Percentiles rank a stretch among this genome's conserved stretches.
phyloP scores from a whole-genome alignment of 2,888 invertebrate species.

The Cantharis rustica region DNA sequence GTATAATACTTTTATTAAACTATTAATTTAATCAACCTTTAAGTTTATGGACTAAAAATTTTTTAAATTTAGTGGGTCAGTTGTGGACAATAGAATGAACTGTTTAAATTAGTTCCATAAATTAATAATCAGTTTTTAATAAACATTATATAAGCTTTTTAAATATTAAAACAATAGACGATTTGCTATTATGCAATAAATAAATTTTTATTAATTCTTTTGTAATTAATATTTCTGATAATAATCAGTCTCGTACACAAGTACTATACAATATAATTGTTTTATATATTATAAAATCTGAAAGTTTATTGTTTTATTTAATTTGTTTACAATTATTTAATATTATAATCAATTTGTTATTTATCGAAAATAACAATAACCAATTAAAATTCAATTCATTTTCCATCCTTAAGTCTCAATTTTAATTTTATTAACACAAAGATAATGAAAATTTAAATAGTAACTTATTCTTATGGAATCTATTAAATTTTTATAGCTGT shows the following conservation, averaged over 20 bases:
- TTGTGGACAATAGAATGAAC: not conserved
- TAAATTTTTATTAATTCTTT: not conserved
- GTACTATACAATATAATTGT: not conserved
- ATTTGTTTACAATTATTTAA: not conserved
- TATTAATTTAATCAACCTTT: not conserved
- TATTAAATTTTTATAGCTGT: no score
- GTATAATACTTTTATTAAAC: not conserved
- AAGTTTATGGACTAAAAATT: not conserved
- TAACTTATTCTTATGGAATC: no score
- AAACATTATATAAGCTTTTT: not conserved
- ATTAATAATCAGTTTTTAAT: not conserved
- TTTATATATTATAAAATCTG: not conserved
- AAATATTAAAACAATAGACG: not conserved
- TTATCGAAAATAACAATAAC: no score
- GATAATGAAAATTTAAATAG: not conserved
- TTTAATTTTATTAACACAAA: not conserved
- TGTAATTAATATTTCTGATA: not conserved
- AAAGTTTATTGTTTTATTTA: not conserved
- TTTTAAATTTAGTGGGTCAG: not conserved
- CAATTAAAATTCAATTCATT: not conserved
- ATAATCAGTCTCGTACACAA: not conserved
- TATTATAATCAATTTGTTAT: no score
- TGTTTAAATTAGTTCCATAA: not conserved
- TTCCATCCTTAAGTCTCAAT: not conserved
- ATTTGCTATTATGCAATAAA: not conserved